These are phyloP conservation scores for Drepana falcataria DNA, from an alignment of 2,888 invertebrate species.

Conservation along the genomic window DNA sequence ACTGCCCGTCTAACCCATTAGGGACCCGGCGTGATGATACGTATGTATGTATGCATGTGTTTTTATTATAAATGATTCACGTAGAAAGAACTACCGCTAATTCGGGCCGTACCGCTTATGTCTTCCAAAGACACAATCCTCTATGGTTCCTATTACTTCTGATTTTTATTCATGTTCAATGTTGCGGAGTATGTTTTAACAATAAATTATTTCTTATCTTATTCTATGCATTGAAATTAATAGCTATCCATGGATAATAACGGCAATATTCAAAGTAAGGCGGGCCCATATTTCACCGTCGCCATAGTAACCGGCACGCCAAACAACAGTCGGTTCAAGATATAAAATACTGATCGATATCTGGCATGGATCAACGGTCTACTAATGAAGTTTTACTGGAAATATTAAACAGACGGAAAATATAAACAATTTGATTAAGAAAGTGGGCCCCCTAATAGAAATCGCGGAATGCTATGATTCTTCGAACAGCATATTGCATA, in stretches of 20 bases:
- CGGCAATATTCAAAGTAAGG: slow-evolving; percentile 60
- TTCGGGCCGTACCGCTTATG: too few species aligned
- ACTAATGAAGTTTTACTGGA: not conserved
- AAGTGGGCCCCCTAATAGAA: not conserved
- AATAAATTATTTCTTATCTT: too few species aligned
- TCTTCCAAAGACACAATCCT: too few species aligned
- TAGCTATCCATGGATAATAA: slow-evolving; percentile 67
- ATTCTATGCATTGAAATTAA: slow-evolving; percentile 40
- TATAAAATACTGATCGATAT: slow-evolving; percentile 4
- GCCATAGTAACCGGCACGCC: slow-evolving; percentile 57
- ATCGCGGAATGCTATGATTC: not conserved
- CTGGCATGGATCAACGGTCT: not conserved
- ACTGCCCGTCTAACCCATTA: too few species aligned
- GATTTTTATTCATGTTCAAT: too few species aligned
- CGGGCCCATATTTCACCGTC: slow-evolving; percentile 70
- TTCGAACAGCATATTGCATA: not conserved
- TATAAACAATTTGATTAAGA: not conserved
- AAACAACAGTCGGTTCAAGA: slow-evolving; percentile 44
- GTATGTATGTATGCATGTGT: too few species aligned
- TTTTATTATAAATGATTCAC: too few species aligned
- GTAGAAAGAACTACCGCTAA: too few species aligned
- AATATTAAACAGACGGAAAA: not conserved
- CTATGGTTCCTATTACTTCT: too few species aligned
- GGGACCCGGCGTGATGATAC: too few species aligned
- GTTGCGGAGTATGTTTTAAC: too few species aligned